Percentiles rank a stretch among this genome's conserved stretches.
Conservation (phyloP, 2,888 invertebrate genomes). For the Aleiodes alternator region DNA sequence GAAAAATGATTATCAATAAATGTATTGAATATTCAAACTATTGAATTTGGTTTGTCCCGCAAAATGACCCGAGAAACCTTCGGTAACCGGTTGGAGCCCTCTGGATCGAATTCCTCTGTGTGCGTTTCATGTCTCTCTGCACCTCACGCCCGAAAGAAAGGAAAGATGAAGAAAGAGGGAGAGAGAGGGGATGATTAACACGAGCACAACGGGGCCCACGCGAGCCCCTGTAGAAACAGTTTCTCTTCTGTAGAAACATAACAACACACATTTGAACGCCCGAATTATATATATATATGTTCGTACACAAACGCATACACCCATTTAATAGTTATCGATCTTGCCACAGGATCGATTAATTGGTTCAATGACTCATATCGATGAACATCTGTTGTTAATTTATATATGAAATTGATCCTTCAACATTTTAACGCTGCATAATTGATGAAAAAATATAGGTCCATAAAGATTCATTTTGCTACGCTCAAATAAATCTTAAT, state of each 20-base stretch:
- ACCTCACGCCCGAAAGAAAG: constrained; percentile 25
- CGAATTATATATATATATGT: constrained; percentile 16
- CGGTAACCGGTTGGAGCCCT: constrained; percentile 42
- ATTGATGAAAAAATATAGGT: constrained; percentile 32
- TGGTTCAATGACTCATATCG: constrained; percentile 41
- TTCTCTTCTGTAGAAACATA: constrained; percentile 25
- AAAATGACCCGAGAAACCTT: constrained; percentile 32
- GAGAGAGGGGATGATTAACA: constrained; percentile 41
- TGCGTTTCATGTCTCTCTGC: constrained; percentile 30
- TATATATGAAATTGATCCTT: not conserved
- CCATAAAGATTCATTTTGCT: constrained; percentile 24
- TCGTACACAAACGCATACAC: not conserved
- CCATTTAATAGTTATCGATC: constrained; percentile 35
- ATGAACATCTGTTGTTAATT: constrained; percentile 5
- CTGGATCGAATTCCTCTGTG: constrained; percentile 34
- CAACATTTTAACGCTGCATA: constrained; percentile 33
- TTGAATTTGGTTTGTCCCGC: constrained; percentile 16
- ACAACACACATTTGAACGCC: constrained; percentile 1
- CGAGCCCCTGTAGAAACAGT: too few relatives aligned
- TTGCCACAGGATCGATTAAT: constrained; percentile 40
- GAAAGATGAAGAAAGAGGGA: constrained; percentile 4
- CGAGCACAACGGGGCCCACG: constrained; percentile 22
- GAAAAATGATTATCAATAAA: constrained; percentile 2
- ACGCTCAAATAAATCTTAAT: constrained; percentile 21
- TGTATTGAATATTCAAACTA: constrained; percentile 22